Percentiles rank a stretch among this genome's conserved stretches.
These are phyloP conservation scores for Oreochromis aureus DNA, from an alignment of 2,113 vertebrate species.

Conservation along the genomic window DNA sequence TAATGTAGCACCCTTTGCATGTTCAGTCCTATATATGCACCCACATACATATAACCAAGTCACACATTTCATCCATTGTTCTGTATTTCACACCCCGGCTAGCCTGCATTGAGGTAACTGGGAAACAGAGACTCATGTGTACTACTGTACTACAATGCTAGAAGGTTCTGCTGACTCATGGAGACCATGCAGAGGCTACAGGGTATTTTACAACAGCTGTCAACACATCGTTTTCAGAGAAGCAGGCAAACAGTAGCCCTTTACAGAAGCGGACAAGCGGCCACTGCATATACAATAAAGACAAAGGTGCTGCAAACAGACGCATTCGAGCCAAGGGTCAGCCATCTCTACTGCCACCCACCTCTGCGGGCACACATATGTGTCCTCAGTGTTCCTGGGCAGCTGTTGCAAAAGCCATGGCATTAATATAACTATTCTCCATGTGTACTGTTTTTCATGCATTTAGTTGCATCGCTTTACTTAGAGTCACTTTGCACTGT, in stretches of 20 bases:
- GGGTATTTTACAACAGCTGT: constrained; percentile 31
- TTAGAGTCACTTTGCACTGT: background rate
- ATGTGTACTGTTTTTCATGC: background rate
- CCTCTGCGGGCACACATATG: background rate
- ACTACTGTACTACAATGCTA: background rate
- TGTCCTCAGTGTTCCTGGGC: background rate
- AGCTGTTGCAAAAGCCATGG: background rate
- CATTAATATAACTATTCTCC: background rate
- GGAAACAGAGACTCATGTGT: constrained; percentile 8
- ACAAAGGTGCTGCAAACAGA: constrained; percentile 47
- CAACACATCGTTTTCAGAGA: constrained; percentile 43
- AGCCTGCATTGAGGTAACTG: background rate
- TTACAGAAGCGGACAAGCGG: constrained; percentile 33
- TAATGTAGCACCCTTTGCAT: background rate
- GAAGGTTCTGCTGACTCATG: constrained; percentile 60
- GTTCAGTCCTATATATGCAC: background rate
- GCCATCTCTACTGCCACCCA: background rate
- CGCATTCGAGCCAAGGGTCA: background rate
- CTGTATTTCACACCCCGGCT: background rate
- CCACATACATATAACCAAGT: background rate
- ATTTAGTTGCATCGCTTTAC: background rate
- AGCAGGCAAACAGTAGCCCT: constrained; percentile 28
- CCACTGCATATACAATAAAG: constrained; percentile 15
- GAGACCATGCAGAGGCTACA: background rate
- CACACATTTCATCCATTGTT: constrained; percentile 23